phyloP scores from a whole-genome alignment of 1,140 invertebrate genomes.

The Lepeophtheirus salmonis region DNA sequence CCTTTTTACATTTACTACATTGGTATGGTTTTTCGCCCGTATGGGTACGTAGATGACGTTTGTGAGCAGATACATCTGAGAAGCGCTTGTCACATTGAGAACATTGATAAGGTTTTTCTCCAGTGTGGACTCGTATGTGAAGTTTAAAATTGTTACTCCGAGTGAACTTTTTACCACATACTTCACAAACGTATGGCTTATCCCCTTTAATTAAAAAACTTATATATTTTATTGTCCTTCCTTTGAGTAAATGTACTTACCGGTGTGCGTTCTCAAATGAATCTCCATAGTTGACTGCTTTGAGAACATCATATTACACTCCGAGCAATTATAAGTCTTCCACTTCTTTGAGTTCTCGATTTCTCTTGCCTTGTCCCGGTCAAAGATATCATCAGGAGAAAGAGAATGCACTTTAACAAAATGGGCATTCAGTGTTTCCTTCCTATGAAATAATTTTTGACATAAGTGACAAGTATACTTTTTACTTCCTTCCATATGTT shows the following conservation, averaged over 20 bases:
- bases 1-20: slow-evolving; percentile 30
- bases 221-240: too few relatives aligned
- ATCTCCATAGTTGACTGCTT: slow-evolving; percentile 7
- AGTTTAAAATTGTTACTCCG: slow-evolving; percentile 22
- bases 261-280: neutral
- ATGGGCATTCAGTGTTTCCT: slow-evolving; percentile 1
- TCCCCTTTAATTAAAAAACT: neutral
- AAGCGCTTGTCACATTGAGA: slow-evolving; percentile 22
- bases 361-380: neutral
- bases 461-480: slow-evolving; percentile 24
- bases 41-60: slow-evolving; percentile 27
- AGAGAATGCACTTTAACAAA: neutral
- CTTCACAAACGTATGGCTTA: slow-evolving; percentile 22
- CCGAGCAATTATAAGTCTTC: neutral
- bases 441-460: slow-evolving; percentile 26
- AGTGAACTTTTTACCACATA: slow-evolving; percentile 22
- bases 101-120: slow-evolving; percentile 21
- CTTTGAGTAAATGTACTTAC: neutral
- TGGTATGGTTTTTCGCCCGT: slow-evolving; percentile 27
- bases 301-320: neutral
- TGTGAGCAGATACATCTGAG: slow-evolving; percentile 22
- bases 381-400: neutral
- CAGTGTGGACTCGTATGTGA: slow-evolving; percentile 23
- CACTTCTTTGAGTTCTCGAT: slow-evolving; percentile 8
- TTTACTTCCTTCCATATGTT: neutral